These are phyloP conservation scores for Scatophagus argus DNA, from an alignment of 2,113 vertebrate species.

Conservation along the genomic window DNA sequence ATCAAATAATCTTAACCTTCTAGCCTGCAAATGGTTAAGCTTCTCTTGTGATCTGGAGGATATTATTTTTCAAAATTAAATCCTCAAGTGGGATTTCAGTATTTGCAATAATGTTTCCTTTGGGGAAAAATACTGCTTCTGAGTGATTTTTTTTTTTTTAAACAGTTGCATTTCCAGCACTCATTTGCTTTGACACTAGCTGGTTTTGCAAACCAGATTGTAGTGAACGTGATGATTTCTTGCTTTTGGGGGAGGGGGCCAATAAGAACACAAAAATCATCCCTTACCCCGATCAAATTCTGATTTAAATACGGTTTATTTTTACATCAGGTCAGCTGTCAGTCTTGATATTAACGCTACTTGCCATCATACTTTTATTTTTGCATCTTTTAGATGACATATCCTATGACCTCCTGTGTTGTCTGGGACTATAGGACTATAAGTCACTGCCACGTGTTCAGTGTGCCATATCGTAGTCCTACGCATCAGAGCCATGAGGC, in stretches of 20 bases:
- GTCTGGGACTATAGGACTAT: background rate
- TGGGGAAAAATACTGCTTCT: conserved; percentile 13
- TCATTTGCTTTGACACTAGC: conserved; percentile 30
- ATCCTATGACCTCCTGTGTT: conserved; percentile 15
- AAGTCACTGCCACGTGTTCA: conserved; percentile 11
- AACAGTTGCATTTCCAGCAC: conserved; percentile 9
- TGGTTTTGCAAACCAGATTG: background rate
- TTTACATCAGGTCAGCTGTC: background rate
- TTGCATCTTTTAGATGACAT: background rate
- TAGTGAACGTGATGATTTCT: background rate
- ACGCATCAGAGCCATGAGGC: background rate
- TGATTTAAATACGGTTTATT: background rate
- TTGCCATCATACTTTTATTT: background rate
- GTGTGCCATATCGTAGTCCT: background rate
- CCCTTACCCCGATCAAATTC: background rate
- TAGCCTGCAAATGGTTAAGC: background rate
- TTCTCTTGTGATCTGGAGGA: background rate
- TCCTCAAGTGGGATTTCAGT: conserved; percentile 43
- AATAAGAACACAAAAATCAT: background rate
- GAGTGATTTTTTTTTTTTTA: conserved; percentile 7
- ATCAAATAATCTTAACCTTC: background rate
- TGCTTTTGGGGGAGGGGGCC: background rate
- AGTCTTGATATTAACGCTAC: background rate
- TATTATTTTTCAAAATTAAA: conserved; percentile 42
- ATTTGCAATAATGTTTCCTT: conserved; percentile 37